Conservation (phyloP, 2,888 invertebrate genomes). For the Formica aserva region DNA sequence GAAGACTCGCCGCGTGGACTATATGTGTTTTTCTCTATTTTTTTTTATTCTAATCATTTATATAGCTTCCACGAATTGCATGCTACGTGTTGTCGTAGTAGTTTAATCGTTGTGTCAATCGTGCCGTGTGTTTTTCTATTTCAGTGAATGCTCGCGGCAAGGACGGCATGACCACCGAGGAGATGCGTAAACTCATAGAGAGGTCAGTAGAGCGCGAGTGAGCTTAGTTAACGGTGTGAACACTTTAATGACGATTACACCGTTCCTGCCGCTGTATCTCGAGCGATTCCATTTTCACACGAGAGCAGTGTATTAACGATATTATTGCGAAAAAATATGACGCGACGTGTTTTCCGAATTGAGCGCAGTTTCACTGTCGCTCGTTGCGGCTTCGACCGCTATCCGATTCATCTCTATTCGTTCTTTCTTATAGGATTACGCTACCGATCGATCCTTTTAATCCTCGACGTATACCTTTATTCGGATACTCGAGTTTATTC, state of each 20-base stretch:
- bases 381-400: conserved; percentile 41
- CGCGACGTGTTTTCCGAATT: conserved; percentile 43
- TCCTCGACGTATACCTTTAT: neutral
- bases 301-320: conserved; percentile 58
- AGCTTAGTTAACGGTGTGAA: conserved; percentile 72
- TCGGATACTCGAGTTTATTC: conserved; percentile 12
- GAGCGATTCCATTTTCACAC: conserved; percentile 65
- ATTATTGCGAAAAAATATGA: conserved; percentile 47
- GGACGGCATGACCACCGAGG: conserved; percentile 97
- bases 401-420: conserved; percentile 41
- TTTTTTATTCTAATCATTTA: conserved; percentile 63
- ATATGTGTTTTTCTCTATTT: conserved; percentile 62
- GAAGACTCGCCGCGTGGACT: conserved; percentile 69
- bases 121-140: conserved; percentile 88
- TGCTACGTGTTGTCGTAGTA: conserved; percentile 83
- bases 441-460: conserved; percentile 2
- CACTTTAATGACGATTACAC: conserved; percentile 59
- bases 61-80: conserved; percentile 77
- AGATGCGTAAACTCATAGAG: conserved; percentile 99
- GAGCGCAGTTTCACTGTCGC: conserved; percentile 45
- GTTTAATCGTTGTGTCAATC: conserved; percentile 87
- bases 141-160: conserved; percentile 90
- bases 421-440: conserved; percentile 36
- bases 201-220: conserved; percentile 91
- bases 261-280: conserved; percentile 75